phyloP scores from a whole-genome alignment of 2,888 invertebrate species.

The Charanyca ferruginea region DNA sequence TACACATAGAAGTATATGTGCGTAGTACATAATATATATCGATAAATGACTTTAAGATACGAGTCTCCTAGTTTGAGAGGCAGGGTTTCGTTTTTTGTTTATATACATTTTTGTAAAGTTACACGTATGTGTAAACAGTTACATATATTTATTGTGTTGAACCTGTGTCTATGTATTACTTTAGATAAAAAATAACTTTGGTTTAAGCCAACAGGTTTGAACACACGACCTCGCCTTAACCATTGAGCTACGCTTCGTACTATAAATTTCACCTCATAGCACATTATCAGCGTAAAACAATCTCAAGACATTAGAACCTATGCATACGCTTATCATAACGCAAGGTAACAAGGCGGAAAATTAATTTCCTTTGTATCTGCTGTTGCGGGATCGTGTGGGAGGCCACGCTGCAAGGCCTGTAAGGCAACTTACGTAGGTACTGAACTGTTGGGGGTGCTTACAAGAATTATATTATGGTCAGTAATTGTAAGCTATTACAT shows the following conservation, averaged over 20 bases:
- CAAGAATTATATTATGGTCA: background rate
- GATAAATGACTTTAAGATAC: no score
- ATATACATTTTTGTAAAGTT: no score
- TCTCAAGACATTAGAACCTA: conserved; percentile 56
- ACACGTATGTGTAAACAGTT: no score
- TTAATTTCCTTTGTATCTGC: conserved; percentile 62
- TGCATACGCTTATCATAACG: conserved; percentile 57
- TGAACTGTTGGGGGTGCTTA: background rate
- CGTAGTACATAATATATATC: no score
- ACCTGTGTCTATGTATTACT: no score
- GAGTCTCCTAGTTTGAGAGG: no score
- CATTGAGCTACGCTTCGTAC: background rate
- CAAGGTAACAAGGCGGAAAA: conserved; percentile 57
- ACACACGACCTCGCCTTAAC: background rate
- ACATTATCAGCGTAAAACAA: conserved; percentile 38
- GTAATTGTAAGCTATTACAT: background rate
- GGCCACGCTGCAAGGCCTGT: no score
- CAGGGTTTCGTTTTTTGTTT: no score
- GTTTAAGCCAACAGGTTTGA: background rate
- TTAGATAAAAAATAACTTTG: no score
- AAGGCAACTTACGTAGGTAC: no score
- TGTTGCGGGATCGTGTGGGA: conserved; percentile 12
- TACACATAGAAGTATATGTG: no score
- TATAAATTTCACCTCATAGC: conserved; percentile 2
- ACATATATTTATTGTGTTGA: no score